Evolutionary conservation across 2,888 invertebrate species (phyloP), one percentile per base, ranked within the genome.

Genomic region (Synergus umbraculus): DNA sequence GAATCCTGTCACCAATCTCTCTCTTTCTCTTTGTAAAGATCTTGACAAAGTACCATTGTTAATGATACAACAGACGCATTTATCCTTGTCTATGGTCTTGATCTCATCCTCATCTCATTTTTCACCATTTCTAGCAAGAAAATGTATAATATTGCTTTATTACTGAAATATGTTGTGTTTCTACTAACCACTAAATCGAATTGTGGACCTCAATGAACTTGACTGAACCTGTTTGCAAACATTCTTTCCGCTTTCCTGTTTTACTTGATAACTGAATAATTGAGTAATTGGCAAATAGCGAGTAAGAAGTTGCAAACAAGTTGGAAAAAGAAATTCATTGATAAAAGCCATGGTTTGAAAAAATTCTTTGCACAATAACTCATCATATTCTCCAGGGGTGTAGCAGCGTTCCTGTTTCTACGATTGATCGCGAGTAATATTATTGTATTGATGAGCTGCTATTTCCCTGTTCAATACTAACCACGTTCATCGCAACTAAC

Each of bases 401-500:
- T 83, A 85, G 85, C 85, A 86, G 83, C 83, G 79, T 82, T 83
- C 79, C 80, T 78, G 83, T 80, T 81, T 81, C 81, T 81, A 76
- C 77, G 80, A 81, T 22, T 66, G 65, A 79, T 79, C 63, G 63
- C 60, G 65, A 46, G 18, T 67, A 77, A 76, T 37, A 63, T 49
- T 8, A 63, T 76, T 46, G 29, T 58, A 46, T 37, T 79, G 65
- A 76, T 77, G 67, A 78, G 80, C 81, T 86, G 85, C 85, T 88
- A 84, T 82, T 87, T 79, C 84, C 84, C 85, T 81, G 84, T 83
- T 83, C 46, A 83, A 87, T 88, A 87, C 87, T 89, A 89, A 89
- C 87, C 83, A 87, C 85, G 84, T 77, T 86, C 86, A 88, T 88
- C 84, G 81, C 84, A 82, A 89, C 86, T 89, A 88, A 90, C 87